Evolutionary conservation across 2,888 invertebrate species (phyloP).

Genomic region (Nymphalis urticae): DNA sequence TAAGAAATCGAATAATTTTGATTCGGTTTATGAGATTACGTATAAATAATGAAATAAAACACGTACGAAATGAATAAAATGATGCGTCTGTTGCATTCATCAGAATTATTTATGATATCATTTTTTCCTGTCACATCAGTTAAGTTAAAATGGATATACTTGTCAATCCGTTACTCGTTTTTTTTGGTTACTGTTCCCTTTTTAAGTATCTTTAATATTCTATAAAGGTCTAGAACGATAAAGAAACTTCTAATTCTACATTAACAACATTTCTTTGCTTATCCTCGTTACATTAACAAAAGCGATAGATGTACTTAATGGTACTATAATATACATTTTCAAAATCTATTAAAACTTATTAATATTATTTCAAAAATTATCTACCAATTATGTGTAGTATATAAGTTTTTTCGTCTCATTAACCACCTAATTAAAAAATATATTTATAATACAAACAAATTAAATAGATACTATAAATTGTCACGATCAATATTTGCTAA

Average conservation of each 20-base stretch:
- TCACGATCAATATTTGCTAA: constrained; percentile 37
- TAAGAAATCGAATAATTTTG: constrained; percentile 27
- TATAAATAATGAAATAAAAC: constrained; percentile 2
- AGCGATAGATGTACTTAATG: too few relatives aligned
- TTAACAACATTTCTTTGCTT: too few relatives aligned
- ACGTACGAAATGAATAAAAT: not conserved
- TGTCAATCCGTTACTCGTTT: not conserved
- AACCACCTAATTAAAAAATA: not conserved
- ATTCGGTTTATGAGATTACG: not conserved
- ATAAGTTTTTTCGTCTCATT: too few relatives aligned
- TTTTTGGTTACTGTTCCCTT: not conserved
- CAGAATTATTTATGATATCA: not conserved
- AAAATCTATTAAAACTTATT: too few relatives aligned
- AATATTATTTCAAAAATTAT: too few relatives aligned
- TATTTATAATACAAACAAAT: constrained; percentile 12
- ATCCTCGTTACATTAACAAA: too few relatives aligned
- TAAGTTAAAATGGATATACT: not conserved
- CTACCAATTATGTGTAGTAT: too few relatives aligned
- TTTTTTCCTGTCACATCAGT: not conserved
- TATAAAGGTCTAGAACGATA: too few relatives aligned
- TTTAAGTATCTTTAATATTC: not conserved
- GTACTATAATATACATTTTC: too few relatives aligned
- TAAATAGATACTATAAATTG: constrained; percentile 28
- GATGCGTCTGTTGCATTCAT: not conserved
- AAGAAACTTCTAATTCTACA: too few relatives aligned